phyloP scores from a whole-genome alignment of 2,113 vertebrate genomes.

The Tragelaphus scriptus region DNA sequence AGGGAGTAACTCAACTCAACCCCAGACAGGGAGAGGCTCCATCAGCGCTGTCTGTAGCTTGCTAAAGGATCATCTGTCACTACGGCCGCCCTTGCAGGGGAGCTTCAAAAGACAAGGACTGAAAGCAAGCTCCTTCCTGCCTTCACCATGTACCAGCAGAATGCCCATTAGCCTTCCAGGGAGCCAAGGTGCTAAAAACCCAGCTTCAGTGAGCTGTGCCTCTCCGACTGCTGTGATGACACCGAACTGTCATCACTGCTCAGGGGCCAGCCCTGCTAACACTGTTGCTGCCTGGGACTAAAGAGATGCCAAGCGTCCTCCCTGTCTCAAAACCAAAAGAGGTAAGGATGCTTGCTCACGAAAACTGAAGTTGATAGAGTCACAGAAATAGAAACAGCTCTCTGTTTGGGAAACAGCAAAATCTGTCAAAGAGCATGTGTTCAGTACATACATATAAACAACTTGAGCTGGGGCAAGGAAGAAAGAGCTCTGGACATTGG shows the following conservation, averaged over 20 bases:
- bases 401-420: not conserved
- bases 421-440: not conserved
- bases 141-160: not conserved
- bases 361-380: not conserved
- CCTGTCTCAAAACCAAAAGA: not conserved
- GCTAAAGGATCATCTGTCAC: not conserved
- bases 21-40: not conserved
- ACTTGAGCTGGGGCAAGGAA: not conserved
- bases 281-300: fast-evolving
- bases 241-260: not conserved
- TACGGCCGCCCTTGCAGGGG: not conserved
- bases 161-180: not conserved
- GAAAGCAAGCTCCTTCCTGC: not conserved
- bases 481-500: not conserved
- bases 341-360: not conserved
- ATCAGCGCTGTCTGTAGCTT: not conserved
- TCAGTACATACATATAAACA: not conserved
- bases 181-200: not conserved
- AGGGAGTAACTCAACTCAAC: not conserved
- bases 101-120: not conserved
- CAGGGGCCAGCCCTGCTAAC: not conserved
- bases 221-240: not conserved
- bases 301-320: not conserved
- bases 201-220: not conserved
- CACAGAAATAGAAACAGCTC: not conserved